Evolutionary conservation across 2,797 vertebrate genomes (phyloP).

Genomic region (Crax fasciolata): DNA sequence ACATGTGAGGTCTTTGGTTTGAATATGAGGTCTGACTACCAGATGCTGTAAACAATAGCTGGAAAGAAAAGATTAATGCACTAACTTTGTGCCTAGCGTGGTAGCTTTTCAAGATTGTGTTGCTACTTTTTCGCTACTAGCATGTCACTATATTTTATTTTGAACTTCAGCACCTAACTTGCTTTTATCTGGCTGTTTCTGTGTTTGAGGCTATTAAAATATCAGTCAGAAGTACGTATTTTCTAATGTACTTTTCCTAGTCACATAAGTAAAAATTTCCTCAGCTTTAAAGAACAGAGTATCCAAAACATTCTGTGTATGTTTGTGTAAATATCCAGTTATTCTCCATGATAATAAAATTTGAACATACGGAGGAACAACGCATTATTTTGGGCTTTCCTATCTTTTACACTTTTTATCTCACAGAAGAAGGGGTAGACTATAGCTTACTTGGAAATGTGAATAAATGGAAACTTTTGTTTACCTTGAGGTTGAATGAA

Average conservation of each 20-base stretch:
- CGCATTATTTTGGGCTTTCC: background rate
- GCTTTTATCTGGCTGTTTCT: background rate
- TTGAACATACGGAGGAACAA: background rate
- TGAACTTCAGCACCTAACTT: background rate
- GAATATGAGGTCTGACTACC: background rate
- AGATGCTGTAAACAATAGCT: background rate
- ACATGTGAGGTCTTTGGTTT: background rate
- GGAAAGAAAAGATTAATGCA: background rate
- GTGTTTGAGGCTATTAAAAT: background rate
- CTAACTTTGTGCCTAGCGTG: background rate
- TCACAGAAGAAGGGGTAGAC: background rate
- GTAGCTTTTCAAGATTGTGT: background rate
- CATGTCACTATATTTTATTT: background rate
- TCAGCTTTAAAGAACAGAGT: background rate
- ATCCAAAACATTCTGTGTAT: background rate
- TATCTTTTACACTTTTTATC: background rate
- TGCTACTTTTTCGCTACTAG: background rate
- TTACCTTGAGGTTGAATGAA: slow-evolving; percentile 20
- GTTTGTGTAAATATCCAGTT: background rate
- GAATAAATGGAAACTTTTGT: slow-evolving; percentile 25
- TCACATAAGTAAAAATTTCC: background rate
- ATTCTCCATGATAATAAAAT: background rate
- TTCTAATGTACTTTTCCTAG: background rate
- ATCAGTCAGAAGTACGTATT: background rate
- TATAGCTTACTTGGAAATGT: background rate